Evolutionary conservation across 1,140 invertebrate species (phyloP).

Genomic region (Samia ricini): DNA sequence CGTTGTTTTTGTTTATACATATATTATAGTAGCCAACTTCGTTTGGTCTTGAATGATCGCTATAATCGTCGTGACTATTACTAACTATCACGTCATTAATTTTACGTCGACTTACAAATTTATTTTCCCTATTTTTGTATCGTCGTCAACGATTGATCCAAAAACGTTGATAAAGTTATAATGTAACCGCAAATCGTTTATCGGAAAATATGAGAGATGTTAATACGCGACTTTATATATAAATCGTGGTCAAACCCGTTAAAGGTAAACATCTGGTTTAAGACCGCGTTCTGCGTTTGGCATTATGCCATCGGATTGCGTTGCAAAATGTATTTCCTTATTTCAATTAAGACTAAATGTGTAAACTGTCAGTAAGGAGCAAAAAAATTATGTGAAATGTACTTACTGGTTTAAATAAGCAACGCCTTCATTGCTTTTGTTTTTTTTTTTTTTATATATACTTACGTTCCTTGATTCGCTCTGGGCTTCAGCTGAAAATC

Average conservation of each 20-base stretch:
- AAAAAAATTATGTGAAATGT: neutral
- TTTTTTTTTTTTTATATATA: neutral
- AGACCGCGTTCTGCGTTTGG: neutral
- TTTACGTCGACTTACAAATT: too few species aligned
- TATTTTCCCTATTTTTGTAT: too few species aligned
- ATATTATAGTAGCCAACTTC: neutral
- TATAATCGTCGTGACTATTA: neutral
- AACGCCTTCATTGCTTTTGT: neutral
- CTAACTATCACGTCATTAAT: too few species aligned
- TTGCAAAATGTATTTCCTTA: neutral
- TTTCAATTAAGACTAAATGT: neutral
- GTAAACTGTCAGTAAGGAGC: neutral
- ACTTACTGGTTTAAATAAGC: too few species aligned
- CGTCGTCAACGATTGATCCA: too few species aligned
- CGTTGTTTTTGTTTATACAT: constrained; percentile 1
- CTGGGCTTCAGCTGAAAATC: too few species aligned
- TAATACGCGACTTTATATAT: neutral
- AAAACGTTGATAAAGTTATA: too few species aligned
- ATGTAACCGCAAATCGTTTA: too few species aligned
- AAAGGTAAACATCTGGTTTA: neutral
- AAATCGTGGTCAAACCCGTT: neutral
- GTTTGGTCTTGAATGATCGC: neutral
- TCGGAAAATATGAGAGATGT: neutral
- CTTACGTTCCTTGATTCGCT: too few species aligned
- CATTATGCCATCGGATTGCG: neutral